phyloP scores from a whole-genome alignment of 2,888 invertebrate genomes.

The Cheilosia grossa region DNA sequence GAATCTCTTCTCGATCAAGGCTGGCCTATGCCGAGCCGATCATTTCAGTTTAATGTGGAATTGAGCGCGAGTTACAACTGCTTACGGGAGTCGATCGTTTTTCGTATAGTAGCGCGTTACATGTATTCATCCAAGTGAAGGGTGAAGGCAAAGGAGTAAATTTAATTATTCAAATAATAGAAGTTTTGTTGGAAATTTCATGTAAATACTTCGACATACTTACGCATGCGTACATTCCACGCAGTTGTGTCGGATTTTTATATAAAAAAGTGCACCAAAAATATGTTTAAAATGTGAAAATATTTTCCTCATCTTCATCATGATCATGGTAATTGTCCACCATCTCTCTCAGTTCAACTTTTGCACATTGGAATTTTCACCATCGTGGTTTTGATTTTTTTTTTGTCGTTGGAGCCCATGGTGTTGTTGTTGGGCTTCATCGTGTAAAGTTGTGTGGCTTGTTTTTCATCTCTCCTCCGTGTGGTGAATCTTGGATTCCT shows the following conservation, averaged over 20 bases:
- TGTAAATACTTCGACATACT: slow-evolving; percentile 3
- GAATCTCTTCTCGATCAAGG: slow-evolving; percentile 61
- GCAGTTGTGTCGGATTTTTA: not conserved
- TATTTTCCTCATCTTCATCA: slow-evolving; percentile 49
- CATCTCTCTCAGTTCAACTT: slow-evolving; percentile 70
- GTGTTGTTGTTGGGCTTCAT: slow-evolving; percentile 59
- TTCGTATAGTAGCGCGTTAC: slow-evolving; percentile 58
- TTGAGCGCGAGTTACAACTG: slow-evolving; percentile 63
- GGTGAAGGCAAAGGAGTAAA: slow-evolving; percentile 39
- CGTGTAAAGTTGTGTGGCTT: slow-evolving; percentile 57
- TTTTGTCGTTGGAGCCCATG: slow-evolving; percentile 18
- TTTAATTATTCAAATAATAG: slow-evolving; percentile 30
- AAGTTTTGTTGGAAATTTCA: not conserved
- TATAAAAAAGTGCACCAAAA: slow-evolving; percentile 18
- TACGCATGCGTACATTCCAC: not conserved
- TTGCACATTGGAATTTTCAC: slow-evolving; percentile 74
- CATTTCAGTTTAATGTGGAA: slow-evolving; percentile 66
- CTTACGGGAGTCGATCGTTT: slow-evolving; percentile 41
- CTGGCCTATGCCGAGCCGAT: slow-evolving; percentile 15
- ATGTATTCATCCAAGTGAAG: slow-evolving; percentile 49
- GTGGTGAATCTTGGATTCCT: slow-evolving; percentile 28
- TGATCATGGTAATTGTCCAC: slow-evolving; percentile 68
- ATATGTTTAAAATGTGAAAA: slow-evolving; percentile 52
- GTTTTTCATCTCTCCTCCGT: slow-evolving; percentile 42
- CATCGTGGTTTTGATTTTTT: slow-evolving; percentile 52